Base-by-base conservation (phyloP, 2,888 invertebrate genomes). In the Caenorhabditis sp. region DNA sequence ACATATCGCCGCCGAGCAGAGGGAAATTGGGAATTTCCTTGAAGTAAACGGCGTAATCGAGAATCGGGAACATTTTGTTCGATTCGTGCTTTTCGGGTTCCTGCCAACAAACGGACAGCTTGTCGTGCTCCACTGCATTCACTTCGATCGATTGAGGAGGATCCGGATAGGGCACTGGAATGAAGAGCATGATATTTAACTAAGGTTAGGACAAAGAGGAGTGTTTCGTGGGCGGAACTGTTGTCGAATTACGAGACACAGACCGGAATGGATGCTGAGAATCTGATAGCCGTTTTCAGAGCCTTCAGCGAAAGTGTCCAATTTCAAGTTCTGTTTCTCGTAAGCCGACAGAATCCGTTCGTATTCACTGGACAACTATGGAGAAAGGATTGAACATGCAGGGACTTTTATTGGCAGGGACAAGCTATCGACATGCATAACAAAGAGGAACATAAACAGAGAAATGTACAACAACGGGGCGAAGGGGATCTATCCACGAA, bases 131-230 rank as follows among this genome's bases (percentile, higher is more conserved):
- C 8, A 84, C 48, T 9, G 83, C 75, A 37, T 83, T 84, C 9
- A 86, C 83, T 37, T 73, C 78, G 27, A 85, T 70, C 2, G 76
- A 58, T 20, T 74, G 66, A 0, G 86, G 86, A 5, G 84, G 81
- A 39, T 84, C 85, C 9, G 86, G 86, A 48, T 74, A 84, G 4
- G 86, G 86, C 27, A 84, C 85, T 85, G 82, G 68, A 84, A 81
- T 17, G 4, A 26, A 48, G 9, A n/a, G 46, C 11, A 24, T 8
- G 9, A 24, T 5, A 24, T 4, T 17, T 45, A 17, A 11, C 15
- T 17, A 4, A 45, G n/a, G 17, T 17, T 45, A n/a, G n/a, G n/a
- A n/a, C n/a, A n/a, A n/a, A n/a, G n/a, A n/a, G n/a, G n/a, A n/a
- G n/a, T n/a, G n/a, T n/a, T n/a, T n/a, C n/a, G n/a, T n/a, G n/a